Evolutionary conservation across 1,140 invertebrate genomes (phyloP).

Genomic region (Bombus sylvicola): DNA sequence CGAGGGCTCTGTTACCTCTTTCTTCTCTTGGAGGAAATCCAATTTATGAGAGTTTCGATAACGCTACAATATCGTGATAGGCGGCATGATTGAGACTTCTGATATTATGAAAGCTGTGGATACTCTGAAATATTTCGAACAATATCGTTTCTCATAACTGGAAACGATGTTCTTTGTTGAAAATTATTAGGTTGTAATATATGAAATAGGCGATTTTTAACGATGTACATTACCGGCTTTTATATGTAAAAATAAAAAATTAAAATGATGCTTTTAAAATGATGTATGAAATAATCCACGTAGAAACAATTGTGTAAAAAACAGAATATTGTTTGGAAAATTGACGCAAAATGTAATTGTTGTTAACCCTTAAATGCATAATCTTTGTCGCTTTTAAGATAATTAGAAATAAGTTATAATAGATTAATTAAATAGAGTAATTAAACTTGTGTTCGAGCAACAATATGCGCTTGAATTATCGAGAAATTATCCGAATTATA

Average conservation of each 20-base stretch:
- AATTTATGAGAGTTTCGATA: slow-evolving; percentile 71
- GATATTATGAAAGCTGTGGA: neutral
- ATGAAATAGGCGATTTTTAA: neutral
- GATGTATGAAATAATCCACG: neutral
- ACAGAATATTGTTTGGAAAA: no score
- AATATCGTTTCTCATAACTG: neutral
- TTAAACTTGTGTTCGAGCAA: neutral
- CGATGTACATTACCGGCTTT: no score
- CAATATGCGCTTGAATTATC: neutral
- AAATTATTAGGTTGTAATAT: no score
- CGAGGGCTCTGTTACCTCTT: slow-evolving; percentile 38
- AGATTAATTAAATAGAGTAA: neutral
- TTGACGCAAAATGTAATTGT: neutral
- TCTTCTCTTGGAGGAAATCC: slow-evolving; percentile 23
- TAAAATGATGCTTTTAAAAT: neutral
- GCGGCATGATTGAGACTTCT: neutral
- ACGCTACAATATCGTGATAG: slow-evolving; percentile 46
- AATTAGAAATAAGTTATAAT: neutral
- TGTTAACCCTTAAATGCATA: neutral
- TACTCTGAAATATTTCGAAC: no score
- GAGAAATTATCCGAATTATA: neutral
- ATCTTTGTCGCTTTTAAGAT: neutral
- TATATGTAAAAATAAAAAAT: neutral
- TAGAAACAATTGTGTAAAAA: no score
- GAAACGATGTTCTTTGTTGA: neutral